phyloP scores from a whole-genome alignment of 2,888 invertebrate genomes.

The Hemicrepidius hirtus region DNA sequence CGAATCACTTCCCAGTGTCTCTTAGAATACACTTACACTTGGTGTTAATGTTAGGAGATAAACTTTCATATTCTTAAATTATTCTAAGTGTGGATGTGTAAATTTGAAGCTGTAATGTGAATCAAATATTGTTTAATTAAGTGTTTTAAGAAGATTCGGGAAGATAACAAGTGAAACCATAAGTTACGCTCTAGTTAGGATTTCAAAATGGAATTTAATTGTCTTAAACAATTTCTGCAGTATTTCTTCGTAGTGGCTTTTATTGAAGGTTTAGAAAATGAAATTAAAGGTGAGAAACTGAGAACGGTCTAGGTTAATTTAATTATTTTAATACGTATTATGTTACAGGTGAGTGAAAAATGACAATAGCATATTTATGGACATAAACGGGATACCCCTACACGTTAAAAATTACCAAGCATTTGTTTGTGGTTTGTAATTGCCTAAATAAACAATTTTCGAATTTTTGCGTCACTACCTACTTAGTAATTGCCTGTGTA shows the following conservation, averaged over 20 bases:
- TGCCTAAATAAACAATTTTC: no score
- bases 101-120: background rate
- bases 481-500: no score
- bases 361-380: conserved; percentile 1
- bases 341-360: conserved; percentile 18
- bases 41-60: background rate
- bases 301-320: conserved; percentile 1
- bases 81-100: background rate
- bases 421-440: background rate
- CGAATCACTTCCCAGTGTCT: conserved; percentile 27
- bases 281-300: conserved; percentile 66
- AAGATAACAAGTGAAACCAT: conserved; percentile 59
- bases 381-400: no score
- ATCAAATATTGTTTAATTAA: conserved; percentile 7
- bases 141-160: conserved; percentile 38
- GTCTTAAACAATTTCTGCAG: conserved; percentile 66
- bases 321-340: conserved; percentile 17
- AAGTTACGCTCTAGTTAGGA: conserved; percentile 66
- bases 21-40: conserved; percentile 5
- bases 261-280: conserved; percentile 66
- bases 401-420: background rate
- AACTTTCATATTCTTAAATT: background rate
- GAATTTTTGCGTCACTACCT: no score
- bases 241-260: conserved; percentile 62
- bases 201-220: conserved; percentile 68